Evolutionary conservation across 2,113 vertebrate genomes (phyloP).

Genomic region (Crotalus horridus): DNA sequence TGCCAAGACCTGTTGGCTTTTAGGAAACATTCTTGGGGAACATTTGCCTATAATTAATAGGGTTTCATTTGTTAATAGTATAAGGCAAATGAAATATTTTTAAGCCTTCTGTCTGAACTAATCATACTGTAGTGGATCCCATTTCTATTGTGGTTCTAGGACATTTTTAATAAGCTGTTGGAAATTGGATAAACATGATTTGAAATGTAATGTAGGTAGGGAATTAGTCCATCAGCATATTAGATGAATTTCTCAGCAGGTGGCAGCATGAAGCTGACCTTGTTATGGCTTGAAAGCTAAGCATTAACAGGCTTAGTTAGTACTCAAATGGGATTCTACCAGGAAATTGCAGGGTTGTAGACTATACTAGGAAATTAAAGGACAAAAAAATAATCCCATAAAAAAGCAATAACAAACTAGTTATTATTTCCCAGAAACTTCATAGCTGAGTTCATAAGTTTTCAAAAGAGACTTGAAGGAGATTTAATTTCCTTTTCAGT

Average conservation of each 20-base stretch:
- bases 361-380: neutral
- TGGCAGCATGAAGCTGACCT: neutral
- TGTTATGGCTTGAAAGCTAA: neutral
- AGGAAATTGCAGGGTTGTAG: neutral
- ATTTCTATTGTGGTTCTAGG: neutral
- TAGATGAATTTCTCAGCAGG: neutral
- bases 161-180: neutral
- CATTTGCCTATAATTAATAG: slow-evolving; percentile 35
- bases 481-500: neutral
- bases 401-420: neutral
- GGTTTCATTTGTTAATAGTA: slow-evolving; percentile 42
- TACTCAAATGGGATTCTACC: neutral
- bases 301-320: neutral
- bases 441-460: neutral
- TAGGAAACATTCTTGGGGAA: slow-evolving; percentile 33
- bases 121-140: neutral
- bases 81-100: slow-evolving; percentile 20
- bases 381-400: neutral
- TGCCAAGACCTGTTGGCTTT: slow-evolving; percentile 17
- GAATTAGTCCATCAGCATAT: neutral
- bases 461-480: neutral
- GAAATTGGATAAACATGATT: neutral
- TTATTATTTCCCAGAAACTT: neutral
- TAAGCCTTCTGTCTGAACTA: neutral
- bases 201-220: neutral